phyloP scores from a whole-genome alignment of 2,888 invertebrate species.

The Brachycybe producta region DNA sequence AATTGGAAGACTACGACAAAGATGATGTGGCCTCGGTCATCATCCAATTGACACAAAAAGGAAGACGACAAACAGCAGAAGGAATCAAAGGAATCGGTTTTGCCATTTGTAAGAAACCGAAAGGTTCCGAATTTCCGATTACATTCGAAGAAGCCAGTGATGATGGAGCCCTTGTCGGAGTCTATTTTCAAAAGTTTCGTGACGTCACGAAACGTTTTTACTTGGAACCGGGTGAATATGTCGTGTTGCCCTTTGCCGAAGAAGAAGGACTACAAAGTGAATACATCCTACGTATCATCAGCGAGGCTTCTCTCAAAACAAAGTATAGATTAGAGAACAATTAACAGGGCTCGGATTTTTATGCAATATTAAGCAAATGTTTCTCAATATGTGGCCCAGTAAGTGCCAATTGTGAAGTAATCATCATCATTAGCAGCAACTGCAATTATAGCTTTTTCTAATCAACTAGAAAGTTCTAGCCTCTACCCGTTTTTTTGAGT shows the following conservation, averaged over 20 bases:
- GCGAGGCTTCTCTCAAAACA: slow-evolving; percentile 13
- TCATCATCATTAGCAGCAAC: too few species aligned
- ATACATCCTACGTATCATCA: slow-evolving; percentile 15
- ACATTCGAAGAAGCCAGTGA: too few species aligned
- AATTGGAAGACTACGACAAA: slow-evolving; percentile 21
- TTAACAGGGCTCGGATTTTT: too few species aligned
- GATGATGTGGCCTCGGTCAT: slow-evolving; percentile 22
- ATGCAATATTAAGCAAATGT: too few species aligned
- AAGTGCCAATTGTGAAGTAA: too few species aligned
- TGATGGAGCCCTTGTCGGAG: too few species aligned
- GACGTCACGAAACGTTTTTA: slow-evolving; percentile 10
- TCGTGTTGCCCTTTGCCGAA: slow-evolving; percentile 14
- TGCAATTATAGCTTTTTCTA: too few species aligned
- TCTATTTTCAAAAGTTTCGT: background rate
- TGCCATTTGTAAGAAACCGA: background rate
- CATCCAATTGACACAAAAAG: slow-evolving; percentile 24
- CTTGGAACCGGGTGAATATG: slow-evolving; percentile 15
- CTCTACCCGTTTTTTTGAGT: too few species aligned
- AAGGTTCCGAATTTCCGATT: background rate
- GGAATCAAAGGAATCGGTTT: background rate
- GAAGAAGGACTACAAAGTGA: slow-evolving; percentile 14
- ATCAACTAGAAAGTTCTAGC: too few species aligned
- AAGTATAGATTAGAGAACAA: too few species aligned
- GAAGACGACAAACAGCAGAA: slow-evolving; percentile 16
- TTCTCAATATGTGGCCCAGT: too few species aligned